A percentile compares a stretch with the other conserved stretches of the same genome.
These are phyloP conservation scores for Diphyllodes magnificus DNA, from an alignment of 2,113 vertebrate genomes.

Conservation along the genomic window DNA sequence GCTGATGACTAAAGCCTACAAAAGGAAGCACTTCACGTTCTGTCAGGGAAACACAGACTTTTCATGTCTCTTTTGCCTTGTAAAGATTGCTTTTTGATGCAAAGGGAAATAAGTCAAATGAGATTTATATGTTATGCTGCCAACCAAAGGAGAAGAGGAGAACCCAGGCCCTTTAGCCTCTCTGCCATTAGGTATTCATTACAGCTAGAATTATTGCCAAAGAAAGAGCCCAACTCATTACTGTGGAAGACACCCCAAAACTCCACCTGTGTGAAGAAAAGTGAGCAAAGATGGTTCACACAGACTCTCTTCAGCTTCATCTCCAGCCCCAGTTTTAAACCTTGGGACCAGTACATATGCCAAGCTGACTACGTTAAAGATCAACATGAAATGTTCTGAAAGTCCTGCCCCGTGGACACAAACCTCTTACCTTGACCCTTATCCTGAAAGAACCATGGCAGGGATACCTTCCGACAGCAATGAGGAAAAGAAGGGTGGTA, in stretches of 20 bases:
- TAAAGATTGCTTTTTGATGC: neutral
- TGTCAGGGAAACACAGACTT: neutral
- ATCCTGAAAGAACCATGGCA: neutral
- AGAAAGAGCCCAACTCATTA: neutral
- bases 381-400: neutral
- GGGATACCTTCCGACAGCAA: neutral
- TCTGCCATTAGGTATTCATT: neutral
- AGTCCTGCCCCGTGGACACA: neutral
- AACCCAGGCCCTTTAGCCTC: neutral
- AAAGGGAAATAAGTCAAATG: neutral
- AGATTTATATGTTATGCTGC: neutral
- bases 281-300: neutral
- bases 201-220: neutral
- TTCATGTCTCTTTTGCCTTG: neutral
- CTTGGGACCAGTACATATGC: neutral
- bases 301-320: neutral
- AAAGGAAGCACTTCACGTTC: neutral
- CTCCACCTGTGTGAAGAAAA: neutral
- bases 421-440: neutral
- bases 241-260: neutral
- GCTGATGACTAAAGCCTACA: neutral
- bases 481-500: neutral
- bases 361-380: neutral
- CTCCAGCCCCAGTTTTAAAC: neutral
- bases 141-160: neutral